Evolutionary conservation across 2,888 invertebrate species (phyloP).

Genomic region (Cactoblastis cactorum): DNA sequence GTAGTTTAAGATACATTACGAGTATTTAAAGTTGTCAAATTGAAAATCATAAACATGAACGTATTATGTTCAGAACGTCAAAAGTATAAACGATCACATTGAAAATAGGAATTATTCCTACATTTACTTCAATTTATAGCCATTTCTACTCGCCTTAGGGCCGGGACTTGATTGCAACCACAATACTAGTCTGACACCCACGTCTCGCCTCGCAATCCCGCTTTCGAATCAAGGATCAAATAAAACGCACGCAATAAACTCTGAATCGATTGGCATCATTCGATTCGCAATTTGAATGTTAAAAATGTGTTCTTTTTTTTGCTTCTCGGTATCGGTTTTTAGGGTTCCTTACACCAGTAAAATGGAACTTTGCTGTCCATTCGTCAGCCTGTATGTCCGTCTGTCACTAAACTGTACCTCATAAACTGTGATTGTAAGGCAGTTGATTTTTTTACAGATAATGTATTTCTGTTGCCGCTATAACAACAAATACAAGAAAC

Average conservation of each 20-base stretch:
- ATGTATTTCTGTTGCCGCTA: too few relatives aligned
- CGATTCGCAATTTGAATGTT: neutral
- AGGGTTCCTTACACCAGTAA: too few relatives aligned
- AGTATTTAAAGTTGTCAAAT: too few relatives aligned
- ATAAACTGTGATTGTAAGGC: too few relatives aligned
- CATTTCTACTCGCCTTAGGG: constrained; percentile 24
- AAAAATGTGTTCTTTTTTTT: neutral
- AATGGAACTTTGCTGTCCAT: too few relatives aligned
- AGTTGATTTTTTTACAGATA: too few relatives aligned
- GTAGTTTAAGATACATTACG: too few relatives aligned
- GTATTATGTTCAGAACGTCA: neutral
- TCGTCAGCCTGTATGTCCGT: too few relatives aligned
- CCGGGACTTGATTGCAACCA: constrained; percentile 35
- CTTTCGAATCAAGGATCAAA: constrained; percentile 28
- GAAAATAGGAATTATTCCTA: neutral
- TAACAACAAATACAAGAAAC: too few relatives aligned
- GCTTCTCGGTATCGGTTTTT: too few relatives aligned
- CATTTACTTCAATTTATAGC: constrained; percentile 5
- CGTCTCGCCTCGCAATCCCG: neutral
- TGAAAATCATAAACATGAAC: neutral
- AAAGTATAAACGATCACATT: neutral
- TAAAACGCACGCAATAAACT: constrained; percentile 8
- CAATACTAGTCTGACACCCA: constrained; percentile 7
- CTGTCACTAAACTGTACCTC: too few relatives aligned
- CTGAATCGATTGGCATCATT: neutral